Conservation (phyloP, 2,113 vertebrate species). For the Trematocara unimaculatum region DNA sequence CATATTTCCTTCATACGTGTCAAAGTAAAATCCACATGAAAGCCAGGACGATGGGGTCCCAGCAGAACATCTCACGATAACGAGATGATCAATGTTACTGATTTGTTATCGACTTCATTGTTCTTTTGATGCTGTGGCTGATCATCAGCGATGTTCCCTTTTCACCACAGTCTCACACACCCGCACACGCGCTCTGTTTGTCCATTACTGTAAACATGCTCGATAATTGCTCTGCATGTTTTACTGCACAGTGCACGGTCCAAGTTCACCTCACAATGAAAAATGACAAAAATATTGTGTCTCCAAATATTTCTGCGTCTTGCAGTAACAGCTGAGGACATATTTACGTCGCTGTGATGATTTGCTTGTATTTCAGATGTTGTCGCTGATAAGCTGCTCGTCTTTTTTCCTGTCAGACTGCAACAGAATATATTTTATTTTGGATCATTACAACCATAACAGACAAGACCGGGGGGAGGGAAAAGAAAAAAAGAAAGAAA, state of each 20-base stretch:
- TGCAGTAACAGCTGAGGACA: conserved; percentile 6
- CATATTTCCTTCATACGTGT: background rate
- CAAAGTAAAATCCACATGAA: background rate
- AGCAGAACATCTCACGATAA: background rate
- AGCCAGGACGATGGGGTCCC: background rate
- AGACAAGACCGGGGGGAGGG: background rate
- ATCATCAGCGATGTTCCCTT: rapidly evolving
- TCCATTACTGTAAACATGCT: conserved; percentile 19
- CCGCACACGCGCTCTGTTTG: background rate
- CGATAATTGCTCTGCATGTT: background rate
- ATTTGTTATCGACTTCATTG: background rate
- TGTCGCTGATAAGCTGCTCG: background rate
- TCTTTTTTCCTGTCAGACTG: background rate
- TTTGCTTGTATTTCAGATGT: background rate
- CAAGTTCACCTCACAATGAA: conserved; percentile 10
- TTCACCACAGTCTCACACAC: background rate
- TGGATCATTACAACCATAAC: background rate
- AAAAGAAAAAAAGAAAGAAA: background rate
- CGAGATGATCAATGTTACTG: rapidly evolving
- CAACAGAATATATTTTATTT: background rate
- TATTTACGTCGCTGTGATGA: background rate
- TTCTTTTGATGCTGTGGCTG: background rate
- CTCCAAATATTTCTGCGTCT: conserved; percentile 16
- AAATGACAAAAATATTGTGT: conserved; percentile 38
- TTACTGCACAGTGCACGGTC: background rate